Conservation (phyloP, 1,140 invertebrate genomes). For the Heliconius melpomene region DNA sequence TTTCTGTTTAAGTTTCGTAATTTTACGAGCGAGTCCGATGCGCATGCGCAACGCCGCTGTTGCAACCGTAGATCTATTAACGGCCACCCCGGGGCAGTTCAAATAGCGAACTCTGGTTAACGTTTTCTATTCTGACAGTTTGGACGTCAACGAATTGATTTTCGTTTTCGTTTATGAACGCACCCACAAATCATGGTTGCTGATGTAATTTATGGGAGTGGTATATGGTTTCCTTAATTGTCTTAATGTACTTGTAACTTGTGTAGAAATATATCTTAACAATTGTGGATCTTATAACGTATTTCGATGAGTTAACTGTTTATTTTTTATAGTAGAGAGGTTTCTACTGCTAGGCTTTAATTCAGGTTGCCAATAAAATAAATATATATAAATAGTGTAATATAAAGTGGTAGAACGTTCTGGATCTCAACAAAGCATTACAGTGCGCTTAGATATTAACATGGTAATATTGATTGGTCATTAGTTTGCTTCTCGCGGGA, state of each 20-base stretch:
- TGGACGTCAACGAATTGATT: constrained; percentile 33
- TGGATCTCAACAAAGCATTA: background rate
- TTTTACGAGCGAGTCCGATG: constrained; percentile 71
- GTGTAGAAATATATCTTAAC: background rate
- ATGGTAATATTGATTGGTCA: constrained; percentile 44
- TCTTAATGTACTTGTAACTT: background rate
- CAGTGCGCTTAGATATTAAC: constrained; percentile 9
- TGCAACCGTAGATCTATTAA: constrained; percentile 64
- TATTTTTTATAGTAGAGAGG: background rate
- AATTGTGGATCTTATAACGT: background rate
- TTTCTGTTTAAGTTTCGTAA: constrained; percentile 77
- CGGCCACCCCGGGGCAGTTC: constrained; percentile 52
- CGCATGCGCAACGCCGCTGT: constrained; percentile 47
- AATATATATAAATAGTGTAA: background rate
- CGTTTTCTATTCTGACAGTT: constrained; percentile 31
- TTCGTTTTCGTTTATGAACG: constrained; percentile 21
- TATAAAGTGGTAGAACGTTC: background rate
- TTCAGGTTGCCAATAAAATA: background rate
- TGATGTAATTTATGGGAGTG: constrained; percentile 7
- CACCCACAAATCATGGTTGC: constrained; percentile 1
- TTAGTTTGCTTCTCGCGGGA: constrained; percentile 50
- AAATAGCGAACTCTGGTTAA: constrained; percentile 43
- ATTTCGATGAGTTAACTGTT: background rate
- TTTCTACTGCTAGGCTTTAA: background rate
- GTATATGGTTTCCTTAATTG: constrained; percentile 10